phyloP scores from a whole-genome alignment of 2,888 invertebrate genomes.

The Drosophila percnosoma region DNA sequence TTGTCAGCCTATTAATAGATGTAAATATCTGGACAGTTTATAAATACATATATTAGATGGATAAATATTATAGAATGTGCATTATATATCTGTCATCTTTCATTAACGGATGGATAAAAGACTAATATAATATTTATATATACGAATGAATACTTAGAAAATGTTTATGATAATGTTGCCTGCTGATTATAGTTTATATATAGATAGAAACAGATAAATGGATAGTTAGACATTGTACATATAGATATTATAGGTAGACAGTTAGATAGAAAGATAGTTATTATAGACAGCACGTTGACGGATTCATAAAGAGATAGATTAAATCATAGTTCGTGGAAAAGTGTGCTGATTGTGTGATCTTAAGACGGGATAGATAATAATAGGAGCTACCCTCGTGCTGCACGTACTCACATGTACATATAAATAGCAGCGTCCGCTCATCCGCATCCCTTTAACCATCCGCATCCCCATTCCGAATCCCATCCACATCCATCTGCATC shows the following conservation, averaged over 20 bases:
- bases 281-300: neutral
- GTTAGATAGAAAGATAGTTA: no score
- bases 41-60: neutral
- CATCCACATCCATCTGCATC: neutral
- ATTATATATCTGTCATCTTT: no score
- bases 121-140: neutral
- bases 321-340: neutral
- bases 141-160: neutral
- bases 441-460: neutral
- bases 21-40: neutral
- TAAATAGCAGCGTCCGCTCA: conserved; percentile 11
- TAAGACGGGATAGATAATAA: neutral
- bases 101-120: neutral
- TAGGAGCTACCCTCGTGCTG: conserved; percentile 29
- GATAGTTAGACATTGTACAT: neutral
- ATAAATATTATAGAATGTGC: no score
- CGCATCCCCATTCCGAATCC: neutral
- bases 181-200: neutral
- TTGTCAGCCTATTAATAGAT: neutral
- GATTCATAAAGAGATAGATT: neutral
- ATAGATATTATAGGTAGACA: neutral
- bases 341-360: neutral
- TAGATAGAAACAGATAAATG: neutral
- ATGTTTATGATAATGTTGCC: neutral
- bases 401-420: conserved; percentile 48